A percentile compares a stretch with the other conserved stretches of the same genome.
Evolutionary conservation across 2,113 vertebrate genomes (phyloP).

Genomic region (Saguinus midas): DNA sequence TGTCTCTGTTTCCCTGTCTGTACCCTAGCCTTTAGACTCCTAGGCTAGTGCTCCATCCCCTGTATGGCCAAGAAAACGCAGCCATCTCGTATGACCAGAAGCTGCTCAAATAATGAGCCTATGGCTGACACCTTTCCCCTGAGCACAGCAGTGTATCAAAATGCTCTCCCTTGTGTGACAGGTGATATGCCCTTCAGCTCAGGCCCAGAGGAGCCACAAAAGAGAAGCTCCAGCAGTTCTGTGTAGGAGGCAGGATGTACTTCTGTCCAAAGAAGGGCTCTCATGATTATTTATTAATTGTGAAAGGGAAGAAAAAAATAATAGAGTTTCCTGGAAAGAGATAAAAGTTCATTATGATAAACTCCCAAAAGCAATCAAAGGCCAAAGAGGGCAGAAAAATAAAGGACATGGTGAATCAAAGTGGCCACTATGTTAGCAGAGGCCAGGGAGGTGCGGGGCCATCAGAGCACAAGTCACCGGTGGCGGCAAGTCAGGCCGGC

Average conservation of each 20-base stretch:
- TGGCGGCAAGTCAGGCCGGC: background rate
- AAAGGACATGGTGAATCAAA: slow-evolving; percentile 66
- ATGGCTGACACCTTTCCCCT: rapidly evolving
- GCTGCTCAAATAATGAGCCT: background rate
- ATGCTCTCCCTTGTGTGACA: background rate
- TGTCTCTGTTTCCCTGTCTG: background rate
- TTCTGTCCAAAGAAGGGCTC: slow-evolving; percentile 61
- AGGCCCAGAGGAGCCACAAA: background rate
- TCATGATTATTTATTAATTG: slow-evolving; percentile 74
- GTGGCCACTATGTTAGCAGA: background rate
- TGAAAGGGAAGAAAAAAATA: slow-evolving; percentile 69
- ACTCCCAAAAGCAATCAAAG: slow-evolving; percentile 75
- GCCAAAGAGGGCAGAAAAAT: slow-evolving; percentile 68
- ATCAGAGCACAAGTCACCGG: background rate
- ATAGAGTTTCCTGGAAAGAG: slow-evolving; percentile 76
- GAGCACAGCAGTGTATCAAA: rapidly evolving
- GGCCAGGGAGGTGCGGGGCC: background rate
- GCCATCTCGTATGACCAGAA: background rate
- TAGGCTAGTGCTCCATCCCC: background rate
- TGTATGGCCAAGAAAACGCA: background rate
- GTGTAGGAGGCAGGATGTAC: slow-evolving; percentile 41
- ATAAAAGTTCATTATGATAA: slow-evolving; percentile 77
- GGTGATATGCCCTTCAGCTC: background rate
- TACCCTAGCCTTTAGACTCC: background rate
- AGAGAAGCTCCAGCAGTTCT: background rate